A percentile compares a stretch with the other conserved stretches of the same genome.
phyloP scores from a whole-genome alignment of 1,140 invertebrate species.

The Drosophila pruinosa region DNA sequence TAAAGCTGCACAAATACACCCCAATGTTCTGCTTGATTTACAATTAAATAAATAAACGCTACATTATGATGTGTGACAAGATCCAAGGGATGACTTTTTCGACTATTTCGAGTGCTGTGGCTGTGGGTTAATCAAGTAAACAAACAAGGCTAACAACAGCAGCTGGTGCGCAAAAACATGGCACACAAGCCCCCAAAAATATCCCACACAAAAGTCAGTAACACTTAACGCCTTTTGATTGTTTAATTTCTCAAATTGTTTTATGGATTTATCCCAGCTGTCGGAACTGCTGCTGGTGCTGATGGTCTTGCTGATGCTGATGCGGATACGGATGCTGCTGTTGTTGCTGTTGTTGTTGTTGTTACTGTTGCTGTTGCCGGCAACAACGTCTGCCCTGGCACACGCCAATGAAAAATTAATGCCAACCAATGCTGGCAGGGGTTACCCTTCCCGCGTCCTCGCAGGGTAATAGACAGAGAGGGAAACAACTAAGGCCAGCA shows the following conservation, averaged over 20 bases:
- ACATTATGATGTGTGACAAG: constrained; percentile 27
- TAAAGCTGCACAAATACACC: background rate
- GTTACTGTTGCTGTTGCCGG: background rate
- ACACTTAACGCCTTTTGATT: constrained; percentile 80
- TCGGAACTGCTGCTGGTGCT: constrained; percentile 15
- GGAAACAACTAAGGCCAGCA: background rate
- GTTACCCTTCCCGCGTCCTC: background rate
- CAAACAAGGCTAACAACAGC: constrained; percentile 38
- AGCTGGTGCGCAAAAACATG: constrained; percentile 1
- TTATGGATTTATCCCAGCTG: constrained; percentile 76
- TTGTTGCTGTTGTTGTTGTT: background rate
- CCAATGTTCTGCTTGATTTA: constrained; percentile 1
- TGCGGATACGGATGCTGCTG: background rate
- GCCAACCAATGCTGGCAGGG: constrained; percentile 42
- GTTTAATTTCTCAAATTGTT: constrained; percentile 82
- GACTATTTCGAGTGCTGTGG: background rate
- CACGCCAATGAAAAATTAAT: constrained; percentile 81
- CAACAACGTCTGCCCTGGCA: constrained; percentile 40
- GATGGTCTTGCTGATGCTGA: background rate
- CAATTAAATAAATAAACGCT: constrained; percentile 16
- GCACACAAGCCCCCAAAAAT: constrained; percentile 25
- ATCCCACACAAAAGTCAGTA: constrained; percentile 61
- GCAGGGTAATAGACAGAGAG: background rate
- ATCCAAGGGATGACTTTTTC: background rate
- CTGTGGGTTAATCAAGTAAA: constrained; percentile 69